A percentile compares a stretch with the other conserved stretches of the same genome.
Conservation (phyloP, 2,113 vertebrate genomes). For the Pterophyllum scalare region DNA sequence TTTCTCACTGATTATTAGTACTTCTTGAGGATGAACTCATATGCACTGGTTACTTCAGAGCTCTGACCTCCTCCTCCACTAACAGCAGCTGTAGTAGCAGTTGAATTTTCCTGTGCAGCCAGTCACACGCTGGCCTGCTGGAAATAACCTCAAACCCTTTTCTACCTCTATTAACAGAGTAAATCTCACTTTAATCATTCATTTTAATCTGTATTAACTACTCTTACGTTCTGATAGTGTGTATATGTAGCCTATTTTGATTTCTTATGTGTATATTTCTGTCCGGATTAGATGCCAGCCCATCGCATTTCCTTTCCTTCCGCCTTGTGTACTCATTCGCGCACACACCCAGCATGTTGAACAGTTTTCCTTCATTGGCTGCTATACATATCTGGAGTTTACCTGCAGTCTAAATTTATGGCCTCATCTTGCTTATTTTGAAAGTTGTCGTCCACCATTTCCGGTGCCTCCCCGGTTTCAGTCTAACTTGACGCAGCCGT, state of each 20-base stretch:
- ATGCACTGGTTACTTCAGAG: not conserved
- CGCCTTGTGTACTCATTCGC: not conserved
- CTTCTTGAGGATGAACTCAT: not conserved
- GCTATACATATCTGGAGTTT: not conserved
- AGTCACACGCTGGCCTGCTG: not conserved
- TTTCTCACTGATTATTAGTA: not conserved
- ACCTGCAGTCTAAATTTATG: fast-evolving
- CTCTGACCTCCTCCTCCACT: not conserved
- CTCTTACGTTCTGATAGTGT: not conserved
- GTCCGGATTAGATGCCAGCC: not conserved
- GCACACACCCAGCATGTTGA: not conserved
- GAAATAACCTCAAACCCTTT: not conserved
- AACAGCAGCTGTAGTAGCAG: not conserved
- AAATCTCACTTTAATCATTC: not conserved
- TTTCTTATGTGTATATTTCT: not conserved
- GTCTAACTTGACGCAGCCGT: conserved; percentile 2
- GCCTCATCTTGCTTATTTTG: conserved; percentile 23
- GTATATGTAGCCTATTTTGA: not conserved
- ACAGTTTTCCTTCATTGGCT: not conserved
- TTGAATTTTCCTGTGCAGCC: not conserved
- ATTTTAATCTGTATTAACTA: not conserved
- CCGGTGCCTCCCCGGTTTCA: not conserved
- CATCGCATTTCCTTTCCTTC: not conserved
- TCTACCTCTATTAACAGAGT: not conserved
- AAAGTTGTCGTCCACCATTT: conserved; percentile 3